phyloP scores from a whole-genome alignment of 2,797 vertebrate genomes.

The Cryptoprocta ferox region DNA sequence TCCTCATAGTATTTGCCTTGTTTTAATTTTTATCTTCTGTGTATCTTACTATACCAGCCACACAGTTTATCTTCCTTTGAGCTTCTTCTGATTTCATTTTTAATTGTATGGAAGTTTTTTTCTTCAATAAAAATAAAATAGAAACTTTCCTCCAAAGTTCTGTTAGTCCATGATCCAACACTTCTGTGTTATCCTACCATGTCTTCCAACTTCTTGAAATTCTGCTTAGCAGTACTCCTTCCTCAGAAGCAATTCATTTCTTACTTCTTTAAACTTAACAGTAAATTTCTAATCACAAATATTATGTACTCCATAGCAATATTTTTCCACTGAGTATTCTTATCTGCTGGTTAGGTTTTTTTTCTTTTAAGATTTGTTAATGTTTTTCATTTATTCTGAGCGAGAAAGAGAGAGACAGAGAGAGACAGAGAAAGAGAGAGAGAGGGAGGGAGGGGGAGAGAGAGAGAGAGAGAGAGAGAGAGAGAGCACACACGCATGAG shows the following conservation, averaged over 20 bases:
- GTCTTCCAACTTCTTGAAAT: neutral
- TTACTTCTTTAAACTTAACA: neutral
- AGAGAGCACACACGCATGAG: no score
- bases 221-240: neutral
- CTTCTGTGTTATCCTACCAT: neutral
- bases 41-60: neutral
- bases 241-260: neutral
- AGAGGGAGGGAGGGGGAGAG: no score
- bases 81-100: neutral
- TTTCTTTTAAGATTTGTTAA: no score
- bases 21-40: slow-evolving; percentile 20
- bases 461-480: no score
- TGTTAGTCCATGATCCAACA: neutral
- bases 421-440: no score
- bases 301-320: neutral
- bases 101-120: neutral
- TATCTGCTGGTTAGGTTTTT: neutral
- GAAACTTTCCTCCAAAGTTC: neutral
- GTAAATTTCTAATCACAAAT: neutral
- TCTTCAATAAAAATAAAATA: neutral
- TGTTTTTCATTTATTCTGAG: no score
- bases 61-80: neutral
- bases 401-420: no score
- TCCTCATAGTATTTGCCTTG: neutral
- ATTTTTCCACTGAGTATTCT: neutral